Evolutionary conservation across 1,140 invertebrate genomes (phyloP).

Genomic region (Diorhabda elongata): DNA sequence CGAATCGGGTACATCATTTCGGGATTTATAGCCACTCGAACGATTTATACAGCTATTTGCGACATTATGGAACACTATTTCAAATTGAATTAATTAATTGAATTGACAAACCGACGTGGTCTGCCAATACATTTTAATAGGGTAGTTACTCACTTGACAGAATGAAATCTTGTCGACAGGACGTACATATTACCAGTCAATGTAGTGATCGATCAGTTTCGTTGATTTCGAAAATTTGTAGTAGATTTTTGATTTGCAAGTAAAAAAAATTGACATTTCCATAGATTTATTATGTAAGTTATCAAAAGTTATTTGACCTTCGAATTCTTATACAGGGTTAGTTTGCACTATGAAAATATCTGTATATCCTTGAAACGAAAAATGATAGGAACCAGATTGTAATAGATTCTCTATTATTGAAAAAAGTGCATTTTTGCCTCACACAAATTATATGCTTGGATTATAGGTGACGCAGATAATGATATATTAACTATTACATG

Average conservation of each 20-base stretch:
- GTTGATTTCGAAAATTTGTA: not conserved
- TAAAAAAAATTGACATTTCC: not conserved
- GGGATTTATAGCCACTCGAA: not conserved
- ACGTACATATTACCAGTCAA: not conserved
- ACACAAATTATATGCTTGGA: too few species aligned
- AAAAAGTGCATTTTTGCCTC: too few species aligned
- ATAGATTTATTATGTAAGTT: too few species aligned
- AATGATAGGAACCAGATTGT: too few species aligned
- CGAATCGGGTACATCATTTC: not conserved
- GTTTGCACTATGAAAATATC: too few species aligned
- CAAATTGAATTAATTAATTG: constrained; percentile 13
- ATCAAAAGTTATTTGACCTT: too few species aligned
- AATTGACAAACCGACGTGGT: not conserved
- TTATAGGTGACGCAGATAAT: too few species aligned
- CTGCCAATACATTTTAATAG: not conserved
- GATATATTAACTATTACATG: too few species aligned
- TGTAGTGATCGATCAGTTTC: not conserved
- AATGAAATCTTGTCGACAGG: constrained; percentile 2
- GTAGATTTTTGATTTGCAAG: not conserved
- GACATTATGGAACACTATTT: constrained; percentile 7
- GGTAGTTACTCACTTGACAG: constrained; percentile 2
- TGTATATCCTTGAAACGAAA: too few species aligned
- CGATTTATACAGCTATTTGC: constrained; percentile 10
- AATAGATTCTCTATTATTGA: too few species aligned
- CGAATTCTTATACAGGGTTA: too few species aligned